phyloP scores from a whole-genome alignment of 2,113 vertebrate species.

The Gadus chalcogrammus region DNA sequence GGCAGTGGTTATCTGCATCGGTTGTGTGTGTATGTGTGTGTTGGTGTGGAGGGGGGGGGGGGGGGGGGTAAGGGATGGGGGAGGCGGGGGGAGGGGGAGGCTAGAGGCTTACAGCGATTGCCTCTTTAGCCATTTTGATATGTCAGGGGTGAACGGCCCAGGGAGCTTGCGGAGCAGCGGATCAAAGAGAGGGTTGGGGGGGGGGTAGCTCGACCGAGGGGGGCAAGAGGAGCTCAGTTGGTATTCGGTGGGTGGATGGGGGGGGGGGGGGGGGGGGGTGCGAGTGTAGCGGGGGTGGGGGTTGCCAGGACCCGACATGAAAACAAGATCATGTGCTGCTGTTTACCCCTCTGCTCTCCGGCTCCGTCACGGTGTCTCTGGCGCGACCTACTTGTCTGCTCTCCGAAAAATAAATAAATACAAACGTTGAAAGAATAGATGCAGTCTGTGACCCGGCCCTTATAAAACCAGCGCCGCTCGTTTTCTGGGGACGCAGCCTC shows the following conservation, averaged over 20 bases:
- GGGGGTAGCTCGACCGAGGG: conserved; percentile 55
- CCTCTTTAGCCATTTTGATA: conserved; percentile 57
- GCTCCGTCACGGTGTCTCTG: conserved; percentile 70
- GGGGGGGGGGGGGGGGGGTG: conserved; percentile 23
- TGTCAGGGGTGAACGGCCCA: conserved; percentile 66
- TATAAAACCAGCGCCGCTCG: too few relatives aligned
- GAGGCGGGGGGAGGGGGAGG: background rate
- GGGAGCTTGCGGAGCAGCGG: conserved; percentile 46
- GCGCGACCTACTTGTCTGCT: conserved; percentile 76
- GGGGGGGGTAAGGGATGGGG: conserved; percentile 14
- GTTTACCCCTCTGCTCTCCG: conserved; percentile 69
- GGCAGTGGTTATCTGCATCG: too few relatives aligned
- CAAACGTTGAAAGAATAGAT: background rate
- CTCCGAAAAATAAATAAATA: conserved; percentile 75
- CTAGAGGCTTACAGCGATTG: conserved; percentile 37
- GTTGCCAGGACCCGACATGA: conserved; percentile 70
- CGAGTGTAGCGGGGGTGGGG: conserved; percentile 35
- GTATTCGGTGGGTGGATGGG: conserved; percentile 34
- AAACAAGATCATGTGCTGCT: conserved; percentile 78
- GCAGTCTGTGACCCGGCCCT: too few relatives aligned
- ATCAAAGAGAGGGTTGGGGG: conserved; percentile 40
- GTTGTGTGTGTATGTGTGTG: too few relatives aligned
- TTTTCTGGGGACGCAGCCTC: too few relatives aligned
- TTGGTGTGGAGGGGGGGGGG: too few relatives aligned
- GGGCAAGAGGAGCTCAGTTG: conserved; percentile 56